Evolutionary conservation across 1,140 invertebrate genomes (phyloP).

Genomic region (Leptestheria dahalacensis): DNA sequence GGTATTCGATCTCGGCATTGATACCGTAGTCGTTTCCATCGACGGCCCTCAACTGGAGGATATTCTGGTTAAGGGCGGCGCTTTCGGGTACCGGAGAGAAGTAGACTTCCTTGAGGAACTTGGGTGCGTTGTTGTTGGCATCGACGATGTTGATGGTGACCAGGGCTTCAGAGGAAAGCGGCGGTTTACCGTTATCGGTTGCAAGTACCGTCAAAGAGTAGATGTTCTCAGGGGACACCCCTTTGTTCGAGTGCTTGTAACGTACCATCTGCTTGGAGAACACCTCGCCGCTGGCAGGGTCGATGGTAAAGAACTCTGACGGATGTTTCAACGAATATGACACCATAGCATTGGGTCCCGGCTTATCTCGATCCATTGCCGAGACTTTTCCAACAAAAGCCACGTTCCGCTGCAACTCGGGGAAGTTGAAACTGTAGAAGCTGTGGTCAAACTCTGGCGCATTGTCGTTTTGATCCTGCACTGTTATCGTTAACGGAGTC

Average conservation of each 20-base stretch:
- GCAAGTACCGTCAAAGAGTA: slow-evolving; percentile 71
- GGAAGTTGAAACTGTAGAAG: slow-evolving; percentile 77
- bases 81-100: slow-evolving; percentile 68
- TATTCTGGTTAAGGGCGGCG: slow-evolving; percentile 43
- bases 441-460: slow-evolving; percentile 76
- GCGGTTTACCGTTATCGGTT: slow-evolving; percentile 83
- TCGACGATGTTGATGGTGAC: slow-evolving; percentile 78
- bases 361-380: slow-evolving; percentile 76
- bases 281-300: slow-evolving; percentile 77
- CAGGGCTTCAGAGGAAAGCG: slow-evolving; percentile 64
- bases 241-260: slow-evolving; percentile 61
- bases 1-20: slow-evolving; percentile 74
- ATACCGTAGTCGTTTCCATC: slow-evolving; percentile 66
- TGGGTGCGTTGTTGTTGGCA: slow-evolving; percentile 74
- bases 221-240: slow-evolving; percentile 69
- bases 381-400: slow-evolving; percentile 75
- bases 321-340: slow-evolving; percentile 80
- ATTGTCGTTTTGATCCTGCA: slow-evolving; percentile 91
- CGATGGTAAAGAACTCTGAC: slow-evolving; percentile 75
- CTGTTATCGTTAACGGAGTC: slow-evolving; percentile 76
- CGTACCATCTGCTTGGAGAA: slow-evolving; percentile 64
- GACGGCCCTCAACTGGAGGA: slow-evolving; percentile 48
- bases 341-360: slow-evolving; percentile 83
- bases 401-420: slow-evolving; percentile 59
- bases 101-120: slow-evolving; percentile 54